Evolutionary conservation across 1,140 invertebrate species (phyloP), one percentile per base, ranked within the genome.

Genomic region (Drosophila sechellia): DNA sequence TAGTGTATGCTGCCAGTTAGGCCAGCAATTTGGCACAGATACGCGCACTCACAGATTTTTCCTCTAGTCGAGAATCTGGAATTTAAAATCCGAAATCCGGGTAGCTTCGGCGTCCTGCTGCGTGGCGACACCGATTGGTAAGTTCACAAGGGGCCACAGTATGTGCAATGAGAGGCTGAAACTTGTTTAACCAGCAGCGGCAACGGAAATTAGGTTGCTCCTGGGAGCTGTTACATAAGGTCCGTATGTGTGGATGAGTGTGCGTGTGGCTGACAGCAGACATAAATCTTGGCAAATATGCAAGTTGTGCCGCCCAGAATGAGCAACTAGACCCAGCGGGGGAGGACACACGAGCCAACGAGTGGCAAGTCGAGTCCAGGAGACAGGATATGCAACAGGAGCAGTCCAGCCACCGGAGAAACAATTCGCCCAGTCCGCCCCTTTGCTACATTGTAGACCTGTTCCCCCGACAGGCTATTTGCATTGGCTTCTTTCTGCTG

Each of bases 121-220:
- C 31, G 80, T 37, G 61, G 22, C 60, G 69, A 70, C 69, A 83
- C 63, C 54, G 53, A 48, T 58, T 53, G 53, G 50, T 39, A 70
- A 49, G 48, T 48, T 48, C 55, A 48, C 43, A 15, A 58, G 68
- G 58, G 80, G 56, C 61, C 78, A 71, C 34, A 45, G 78, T 65
- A 79, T 75, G 70, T 61, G 54, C 78, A 60, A 49, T 57, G 55
- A 46, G 39, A 53, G 60, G 68, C 59, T 59, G 63, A 81, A 87
- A 86, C 79, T 86, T 87, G 79, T 87, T 79, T 83, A 87, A 87
- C 53, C 61, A 81, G 61, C 61, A 54, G 40, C 31, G 58, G 37
- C 59, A 81, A 53, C 68, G 55, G 74, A 86, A 86, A 86, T 83
- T 86, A 85, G 83, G 81, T 83, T 87, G 78, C 79, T 76, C 60